Conservation (phyloP, 2,113 vertebrate species). For the Malurus alboscapulatus region DNA sequence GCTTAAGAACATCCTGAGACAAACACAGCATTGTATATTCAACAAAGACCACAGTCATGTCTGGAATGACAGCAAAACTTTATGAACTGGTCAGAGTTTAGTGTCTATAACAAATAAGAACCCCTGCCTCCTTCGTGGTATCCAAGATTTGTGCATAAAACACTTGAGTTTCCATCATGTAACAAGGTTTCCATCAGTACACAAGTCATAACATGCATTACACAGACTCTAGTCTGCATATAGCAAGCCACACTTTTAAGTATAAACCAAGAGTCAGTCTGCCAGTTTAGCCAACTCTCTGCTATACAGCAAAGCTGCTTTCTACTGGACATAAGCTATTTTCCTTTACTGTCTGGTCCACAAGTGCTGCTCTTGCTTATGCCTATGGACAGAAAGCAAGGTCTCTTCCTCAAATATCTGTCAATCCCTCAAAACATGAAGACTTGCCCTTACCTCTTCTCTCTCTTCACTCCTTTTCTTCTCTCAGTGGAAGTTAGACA, state of each 20-base stretch:
- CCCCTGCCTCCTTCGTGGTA: background rate
- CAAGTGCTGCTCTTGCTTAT: background rate
- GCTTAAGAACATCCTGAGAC: background rate
- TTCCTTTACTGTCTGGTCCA: background rate
- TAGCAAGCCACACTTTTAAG: background rate
- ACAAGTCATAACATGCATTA: background rate
- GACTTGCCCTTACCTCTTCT: constrained; percentile 47
- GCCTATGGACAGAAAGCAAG: background rate
- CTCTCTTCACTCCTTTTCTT: constrained; percentile 59
- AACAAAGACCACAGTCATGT: background rate
- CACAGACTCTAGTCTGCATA: background rate
- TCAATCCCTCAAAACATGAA: background rate
- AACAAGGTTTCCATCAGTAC: background rate
- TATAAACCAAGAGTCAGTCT: background rate
- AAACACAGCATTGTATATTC: background rate
- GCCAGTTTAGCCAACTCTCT: background rate
- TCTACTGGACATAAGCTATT: background rate
- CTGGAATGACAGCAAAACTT: background rate
- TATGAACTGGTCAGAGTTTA: background rate
- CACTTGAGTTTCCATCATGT: rapidly evolving
- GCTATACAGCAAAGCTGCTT: background rate
- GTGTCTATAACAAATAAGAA: background rate
- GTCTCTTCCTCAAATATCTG: background rate
- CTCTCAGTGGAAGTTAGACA: constrained; percentile 59
- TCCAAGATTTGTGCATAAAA: background rate